phyloP scores from a whole-genome alignment of 2,797 vertebrate genomes.

The Manis pentadactyla region DNA sequence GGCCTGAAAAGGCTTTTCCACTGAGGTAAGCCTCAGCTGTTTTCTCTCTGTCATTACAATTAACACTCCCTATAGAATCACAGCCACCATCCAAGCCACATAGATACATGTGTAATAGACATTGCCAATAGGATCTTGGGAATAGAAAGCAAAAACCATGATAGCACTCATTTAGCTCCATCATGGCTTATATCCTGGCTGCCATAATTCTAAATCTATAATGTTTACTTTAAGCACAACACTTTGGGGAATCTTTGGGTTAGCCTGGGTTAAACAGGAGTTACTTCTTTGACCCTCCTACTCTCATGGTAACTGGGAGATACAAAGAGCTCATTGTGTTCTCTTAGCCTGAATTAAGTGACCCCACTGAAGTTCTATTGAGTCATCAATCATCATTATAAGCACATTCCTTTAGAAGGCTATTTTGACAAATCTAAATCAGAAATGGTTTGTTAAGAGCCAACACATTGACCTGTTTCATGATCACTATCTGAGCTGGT shows the following conservation, averaged over 20 bases:
- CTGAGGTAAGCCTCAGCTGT: not conserved
- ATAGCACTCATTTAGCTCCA: not conserved
- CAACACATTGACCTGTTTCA: slow-evolving; percentile 13
- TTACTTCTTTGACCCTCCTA: not conserved
- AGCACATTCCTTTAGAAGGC: slow-evolving; percentile 19
- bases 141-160: not conserved
- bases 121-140: not conserved
- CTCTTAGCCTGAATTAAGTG: not conserved
- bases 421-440: slow-evolving; percentile 58
- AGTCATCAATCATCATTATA: not conserved
- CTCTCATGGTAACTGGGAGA: not conserved
- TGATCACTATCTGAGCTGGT: slow-evolving; percentile 64
- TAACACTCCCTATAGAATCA: not conserved
- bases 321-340: not conserved
- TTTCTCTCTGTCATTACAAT: not conserved
- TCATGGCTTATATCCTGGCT: not conserved
- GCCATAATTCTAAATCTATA: not conserved
- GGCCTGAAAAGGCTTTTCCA: not conserved
- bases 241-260: not conserved
- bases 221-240: not conserved
- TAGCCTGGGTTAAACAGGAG: not conserved
- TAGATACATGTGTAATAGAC: not conserved
- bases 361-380: slow-evolving; percentile 5
- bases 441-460: slow-evolving; percentile 58
- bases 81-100: not conserved